Conservation (phyloP, 1,140 invertebrate species). For the Planococcus citri region DNA sequence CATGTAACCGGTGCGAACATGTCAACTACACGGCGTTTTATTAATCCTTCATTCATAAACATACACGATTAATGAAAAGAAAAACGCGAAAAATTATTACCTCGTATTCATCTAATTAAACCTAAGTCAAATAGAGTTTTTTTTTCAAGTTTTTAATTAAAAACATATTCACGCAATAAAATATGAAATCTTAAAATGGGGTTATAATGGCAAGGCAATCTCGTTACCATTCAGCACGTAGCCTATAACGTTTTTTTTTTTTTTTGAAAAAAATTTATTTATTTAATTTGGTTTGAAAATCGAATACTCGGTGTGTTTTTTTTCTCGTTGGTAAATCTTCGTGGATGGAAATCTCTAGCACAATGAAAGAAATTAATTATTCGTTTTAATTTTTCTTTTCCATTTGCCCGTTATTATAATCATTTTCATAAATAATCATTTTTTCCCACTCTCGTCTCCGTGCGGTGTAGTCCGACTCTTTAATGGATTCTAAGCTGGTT, state of each 20-base stretch:
- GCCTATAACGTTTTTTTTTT: not conserved
- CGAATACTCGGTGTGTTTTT: too few relatives aligned
- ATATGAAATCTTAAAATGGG: too few relatives aligned
- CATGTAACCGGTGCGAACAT: not conserved
- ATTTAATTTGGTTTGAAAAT: not conserved
- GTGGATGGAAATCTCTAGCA: not conserved
- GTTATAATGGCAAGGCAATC: too few relatives aligned
- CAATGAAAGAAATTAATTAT: slow-evolving; percentile 4
- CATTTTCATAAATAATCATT: not conserved
- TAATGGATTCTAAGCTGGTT: not conserved
- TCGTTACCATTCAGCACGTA: not conserved
- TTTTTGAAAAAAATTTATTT: not conserved
- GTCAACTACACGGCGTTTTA: not conserved
- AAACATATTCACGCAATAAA: not conserved
- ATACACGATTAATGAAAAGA: not conserved
- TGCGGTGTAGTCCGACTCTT: not conserved
- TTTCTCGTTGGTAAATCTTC: not conserved
- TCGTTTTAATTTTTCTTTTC: not conserved
- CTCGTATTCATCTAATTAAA: not conserved
- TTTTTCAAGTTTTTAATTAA: not conserved
- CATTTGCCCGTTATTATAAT: not conserved
- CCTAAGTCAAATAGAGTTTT: not conserved
- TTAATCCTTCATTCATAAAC: not conserved
- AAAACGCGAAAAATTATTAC: too few relatives aligned
- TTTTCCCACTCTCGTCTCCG: not conserved